Conservation (phyloP, 2,888 invertebrate species). For the Caradrina kadenii region DNA sequence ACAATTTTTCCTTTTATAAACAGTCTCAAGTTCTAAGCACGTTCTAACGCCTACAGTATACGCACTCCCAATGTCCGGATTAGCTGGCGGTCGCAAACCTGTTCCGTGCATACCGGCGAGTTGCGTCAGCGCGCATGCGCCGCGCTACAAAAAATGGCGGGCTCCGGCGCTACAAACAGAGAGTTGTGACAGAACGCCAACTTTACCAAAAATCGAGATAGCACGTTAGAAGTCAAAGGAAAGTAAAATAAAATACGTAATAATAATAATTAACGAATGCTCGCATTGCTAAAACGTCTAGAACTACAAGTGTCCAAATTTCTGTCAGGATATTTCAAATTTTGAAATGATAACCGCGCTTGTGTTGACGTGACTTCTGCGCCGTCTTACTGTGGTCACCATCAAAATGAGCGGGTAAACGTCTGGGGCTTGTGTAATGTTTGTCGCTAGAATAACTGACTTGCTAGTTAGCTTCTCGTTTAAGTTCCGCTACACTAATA, state of each 20-base stretch:
- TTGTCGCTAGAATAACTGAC: conserved; percentile 50
- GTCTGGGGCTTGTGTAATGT: conserved; percentile 57
- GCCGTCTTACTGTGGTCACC: background rate
- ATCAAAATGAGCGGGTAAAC: conserved; percentile 51
- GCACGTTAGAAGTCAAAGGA: no score
- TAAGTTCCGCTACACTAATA: conserved; percentile 58
- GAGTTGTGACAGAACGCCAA: conserved; percentile 4
- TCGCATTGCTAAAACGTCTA: background rate
- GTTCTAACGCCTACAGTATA: conserved; percentile 43
- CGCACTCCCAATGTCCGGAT: conserved; percentile 56
- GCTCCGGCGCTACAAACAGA: conserved; percentile 17
- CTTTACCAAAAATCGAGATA: background rate
- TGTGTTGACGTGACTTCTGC: conserved; percentile 20
- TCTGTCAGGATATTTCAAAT: background rate
- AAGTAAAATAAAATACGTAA: no score
- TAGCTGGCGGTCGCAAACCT: conserved; percentile 60
- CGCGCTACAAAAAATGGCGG: conserved; percentile 61
- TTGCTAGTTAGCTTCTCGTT: conserved; percentile 43
- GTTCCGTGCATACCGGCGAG: conserved; percentile 62
- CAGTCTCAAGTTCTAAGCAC: conserved; percentile 12
- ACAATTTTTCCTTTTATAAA: conserved; percentile 15
- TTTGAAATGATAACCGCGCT: background rate
- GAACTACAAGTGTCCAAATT: no score
- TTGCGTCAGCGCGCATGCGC: conserved; percentile 67
- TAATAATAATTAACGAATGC: background rate